Base-by-base conservation (phyloP, 2,888 invertebrate genomes). In the Cepaea hortensis region DNA sequence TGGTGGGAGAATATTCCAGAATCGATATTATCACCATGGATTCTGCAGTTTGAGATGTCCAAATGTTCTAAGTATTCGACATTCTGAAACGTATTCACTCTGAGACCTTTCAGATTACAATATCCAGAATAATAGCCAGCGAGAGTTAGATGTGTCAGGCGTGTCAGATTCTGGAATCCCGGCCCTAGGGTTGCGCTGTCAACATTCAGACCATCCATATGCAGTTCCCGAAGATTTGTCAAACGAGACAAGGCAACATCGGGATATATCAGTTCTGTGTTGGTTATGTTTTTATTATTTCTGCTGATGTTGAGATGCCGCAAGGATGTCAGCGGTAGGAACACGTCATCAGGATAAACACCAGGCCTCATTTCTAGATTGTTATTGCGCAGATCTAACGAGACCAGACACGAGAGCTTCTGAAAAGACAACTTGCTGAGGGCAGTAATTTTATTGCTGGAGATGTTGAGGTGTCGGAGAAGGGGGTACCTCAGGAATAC, bases 241-340 rank as follows among this genome's bases (percentile, higher is more conserved):
- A 88, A 61, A 7, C n/a, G 65, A 3, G 88, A 88, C 23, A 88
- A 75, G 13, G 86, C 85, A 13, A 50, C 72, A 35, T 80, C 82
- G 0, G 88, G 88, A 65, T 88, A 88, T n/a, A 13, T 61, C 81
- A 80, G 70, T 5, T 18, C n/a, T 18, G n/a, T 2, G 1, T 73
- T 23, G 48, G 20, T 79, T 11, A 46, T 6, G 55, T 68, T 46
- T 13, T 23, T 15, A 68, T 55, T 83, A 46, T 76, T 83, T 23
- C 79, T 82, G 70, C 65, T 62, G 48, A 82, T 68, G 48, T 68
- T 68, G 18, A 82, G 82, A 6, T 7, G 3, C 70, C 20, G 9
- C 48, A 82, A 70, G 3, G 82, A 82, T 20, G 13, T n/a, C 20
- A 84, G 75, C 18, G 84, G 75, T 6, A 13, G 4, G 48, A 84